Base-by-base conservation (phyloP, 2,113 vertebrate species). In the Mystacornis crossleyi region DNA sequence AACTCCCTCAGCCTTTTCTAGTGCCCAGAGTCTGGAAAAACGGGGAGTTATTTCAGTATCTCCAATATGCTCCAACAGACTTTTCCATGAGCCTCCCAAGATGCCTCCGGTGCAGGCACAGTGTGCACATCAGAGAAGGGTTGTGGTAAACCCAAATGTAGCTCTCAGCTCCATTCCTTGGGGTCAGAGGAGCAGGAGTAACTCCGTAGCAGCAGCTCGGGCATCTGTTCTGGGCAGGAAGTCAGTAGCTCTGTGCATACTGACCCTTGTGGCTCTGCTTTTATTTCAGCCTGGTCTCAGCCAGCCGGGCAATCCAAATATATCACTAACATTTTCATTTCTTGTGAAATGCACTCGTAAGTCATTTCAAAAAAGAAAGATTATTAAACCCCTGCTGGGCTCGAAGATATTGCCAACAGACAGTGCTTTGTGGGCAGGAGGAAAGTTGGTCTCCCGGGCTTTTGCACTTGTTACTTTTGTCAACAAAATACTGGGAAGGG, bases 371-470 rank as follows among this genome's bases (percentile, higher is more conserved):
- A 92, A 93, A 92, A 83, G 82, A 57, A 95, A 93, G 75, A 90
- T 92, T 95, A 93, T 96, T 81, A 96, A 97, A 81, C 85, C 65
- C 90, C 92, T 84, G 92, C 96, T 93, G 93, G 86, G 93, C 80
- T 70, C 38, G 33, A 48, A 71, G 93, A 92, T 95, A 81, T 45
- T 95, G 79, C 60, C 82, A 83, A 54, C 90, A 95, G 85, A 11
- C 85, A 93, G 82, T 36, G 86, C 75, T 62, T 62, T 33, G 69
- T 84, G 80, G 85, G 86, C 75, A 90, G 67, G 33, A 86, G 69
- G 60, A 25, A 93, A 89, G 90, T 93, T 93, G 72, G 18, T 78
- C 85, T 94, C 82, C 23, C 0, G 1, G 43, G 95, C 40, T 93
- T 92, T 86, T 92, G 87, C 43, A 28, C 82, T 93, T 78, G 64